Evolutionary conservation across 2,113 vertebrate species (phyloP).

Genomic region (Thryonomys swinderianus): DNA sequence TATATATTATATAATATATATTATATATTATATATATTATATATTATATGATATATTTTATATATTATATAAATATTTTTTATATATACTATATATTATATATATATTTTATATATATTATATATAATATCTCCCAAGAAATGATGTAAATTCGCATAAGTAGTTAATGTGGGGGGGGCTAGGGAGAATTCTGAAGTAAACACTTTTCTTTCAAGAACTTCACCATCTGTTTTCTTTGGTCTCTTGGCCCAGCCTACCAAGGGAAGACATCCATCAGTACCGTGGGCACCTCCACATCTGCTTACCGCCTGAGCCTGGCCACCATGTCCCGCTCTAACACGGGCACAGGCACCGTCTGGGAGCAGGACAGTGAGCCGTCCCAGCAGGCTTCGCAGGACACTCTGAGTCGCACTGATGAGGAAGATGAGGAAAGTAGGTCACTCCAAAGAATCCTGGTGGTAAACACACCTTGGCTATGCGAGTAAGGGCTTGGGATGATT

Average conservation of each 20-base stretch:
- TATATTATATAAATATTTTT: too few species aligned
- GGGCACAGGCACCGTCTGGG: conserved; percentile 97
- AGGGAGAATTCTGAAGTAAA: background rate
- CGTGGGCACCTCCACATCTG: conserved; percentile 96
- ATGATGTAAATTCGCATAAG: too few species aligned
- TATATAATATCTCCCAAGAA: too few species aligned
- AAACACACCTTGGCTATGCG: background rate
- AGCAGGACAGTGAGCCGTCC: conserved; percentile 98
- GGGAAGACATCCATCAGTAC: conserved; percentile 99
- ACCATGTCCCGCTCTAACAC: conserved; percentile 99
- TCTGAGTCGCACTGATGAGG: conserved; percentile 96
- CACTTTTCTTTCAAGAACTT: background rate
- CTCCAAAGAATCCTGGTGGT: background rate
- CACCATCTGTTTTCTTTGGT: background rate
- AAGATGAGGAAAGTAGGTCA: conserved; percentile 98
- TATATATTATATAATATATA: too few species aligned
- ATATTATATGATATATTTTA: too few species aligned
- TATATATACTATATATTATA: too few species aligned
- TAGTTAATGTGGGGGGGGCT: too few species aligned
- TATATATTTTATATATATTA: too few species aligned
- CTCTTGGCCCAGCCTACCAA: conserved; percentile 92
- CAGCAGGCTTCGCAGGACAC: conserved; percentile 99
- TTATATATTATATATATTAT: too few species aligned
- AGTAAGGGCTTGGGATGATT: background rate
- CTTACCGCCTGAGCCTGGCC: conserved; percentile 97